Base-by-base conservation (phyloP, 2,888 invertebrate species). In the Camptogramma bilineatum region DNA sequence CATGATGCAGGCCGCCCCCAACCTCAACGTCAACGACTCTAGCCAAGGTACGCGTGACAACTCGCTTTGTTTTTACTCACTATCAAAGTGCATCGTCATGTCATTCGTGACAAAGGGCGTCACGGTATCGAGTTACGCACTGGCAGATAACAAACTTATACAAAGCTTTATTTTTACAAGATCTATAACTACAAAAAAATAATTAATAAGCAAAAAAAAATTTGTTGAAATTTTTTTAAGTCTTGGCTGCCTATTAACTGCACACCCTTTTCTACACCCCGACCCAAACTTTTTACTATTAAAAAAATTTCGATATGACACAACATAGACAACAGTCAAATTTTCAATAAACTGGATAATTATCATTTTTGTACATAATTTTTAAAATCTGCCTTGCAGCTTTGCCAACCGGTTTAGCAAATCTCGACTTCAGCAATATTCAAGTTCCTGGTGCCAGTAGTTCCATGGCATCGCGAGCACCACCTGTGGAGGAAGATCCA, bases 341-440 rank as follows among this genome's bases (percentile, higher is more conserved):
- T 69, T 72, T 50, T 57, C 18, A 39, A 28, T 31, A 39, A 28
- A 10, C 46, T 62, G 44, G 18, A 44, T 39, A n/a, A n/a, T n/a
- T n/a, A 60, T 53, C n/a, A 47, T 52, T 57, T 70, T 66, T 68
- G 57, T 65, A 63, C 16, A 58, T 62, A 65, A 64, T 61, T 59
- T 56, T 69, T 73, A 74, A 78, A 77, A 68, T 34, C 70, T 74
- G 62, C 74, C 74, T 83, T 84, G 68, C 83, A 92, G 92, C 88
- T 71, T 81, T 91, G 74, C 90, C 88, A 76, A 77, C 87, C 82
- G 94, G 91, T 75, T 82, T 95, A 77, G 94, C 94, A 34, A 89
- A 87, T 72, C 91, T 98, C 79, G 98, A 98, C 93, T 98, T 98
- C 89, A 97, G 98, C 83, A 94, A 93, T 69, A 98, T 98, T 80